phyloP scores from a whole-genome alignment of 2,888 invertebrate species.

The Julus scanicus region DNA sequence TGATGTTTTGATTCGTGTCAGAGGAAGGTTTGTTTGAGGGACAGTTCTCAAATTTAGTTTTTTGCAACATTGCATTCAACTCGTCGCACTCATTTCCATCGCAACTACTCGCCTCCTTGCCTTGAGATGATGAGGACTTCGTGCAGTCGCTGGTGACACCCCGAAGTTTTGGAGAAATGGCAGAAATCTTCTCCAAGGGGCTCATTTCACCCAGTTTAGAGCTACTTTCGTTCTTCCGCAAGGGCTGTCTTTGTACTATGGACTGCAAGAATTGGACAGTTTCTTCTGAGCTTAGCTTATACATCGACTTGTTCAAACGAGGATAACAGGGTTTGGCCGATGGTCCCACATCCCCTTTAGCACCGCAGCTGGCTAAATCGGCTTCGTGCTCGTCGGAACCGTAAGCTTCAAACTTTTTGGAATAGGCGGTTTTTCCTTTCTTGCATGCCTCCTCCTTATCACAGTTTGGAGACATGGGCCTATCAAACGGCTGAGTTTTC shows the following conservation, averaged over 20 bases:
- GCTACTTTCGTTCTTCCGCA: background rate
- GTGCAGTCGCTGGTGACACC: background rate
- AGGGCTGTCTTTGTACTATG: slow-evolving; percentile 41
- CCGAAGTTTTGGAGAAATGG: background rate
- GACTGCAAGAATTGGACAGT: slow-evolving; percentile 53
- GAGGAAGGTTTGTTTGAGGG: background rate
- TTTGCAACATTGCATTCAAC: slow-evolving; percentile 41
- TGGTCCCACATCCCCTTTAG: background rate
- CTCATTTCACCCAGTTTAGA: slow-evolving; percentile 22
- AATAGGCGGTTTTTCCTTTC: slow-evolving; percentile 8
- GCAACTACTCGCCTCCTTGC: background rate
- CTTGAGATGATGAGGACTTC: slow-evolving; percentile 30
- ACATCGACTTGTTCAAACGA: slow-evolving; percentile 31
- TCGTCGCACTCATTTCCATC: slow-evolving; percentile 45
- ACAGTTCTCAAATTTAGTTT: slow-evolving; percentile 8
- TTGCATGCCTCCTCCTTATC: background rate
- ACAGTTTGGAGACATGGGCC: slow-evolving; percentile 40
- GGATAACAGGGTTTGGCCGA: slow-evolving; percentile 20
- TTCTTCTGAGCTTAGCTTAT: slow-evolving; percentile 52
- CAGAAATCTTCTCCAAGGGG: slow-evolving; percentile 22
- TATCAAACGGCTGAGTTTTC: background rate
- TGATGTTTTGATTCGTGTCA: background rate
- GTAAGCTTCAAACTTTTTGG: background rate
- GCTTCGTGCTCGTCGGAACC: slow-evolving; percentile 2
- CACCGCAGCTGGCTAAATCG: background rate